Percentiles rank a stretch among this genome's conserved stretches.
These are phyloP conservation scores for Seriola dumerili DNA, from an alignment of 2,113 vertebrate genomes.

Conservation along the genomic window DNA sequence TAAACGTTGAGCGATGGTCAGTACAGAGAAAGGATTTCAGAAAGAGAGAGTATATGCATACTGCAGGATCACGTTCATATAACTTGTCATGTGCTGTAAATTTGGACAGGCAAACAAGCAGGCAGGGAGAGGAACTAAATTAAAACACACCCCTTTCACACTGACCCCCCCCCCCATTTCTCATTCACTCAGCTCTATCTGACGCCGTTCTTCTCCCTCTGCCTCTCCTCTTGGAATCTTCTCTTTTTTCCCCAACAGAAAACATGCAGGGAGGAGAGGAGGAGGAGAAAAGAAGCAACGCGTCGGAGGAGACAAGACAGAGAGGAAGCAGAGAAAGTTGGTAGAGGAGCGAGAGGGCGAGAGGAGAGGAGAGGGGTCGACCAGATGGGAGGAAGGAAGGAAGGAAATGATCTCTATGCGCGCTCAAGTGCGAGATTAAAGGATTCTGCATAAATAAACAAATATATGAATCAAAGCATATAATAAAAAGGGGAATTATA, in stretches of 20 bases:
- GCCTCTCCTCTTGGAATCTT: conserved; percentile 30
- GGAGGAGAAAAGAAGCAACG: conserved; percentile 60
- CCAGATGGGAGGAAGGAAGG: conserved; percentile 69
- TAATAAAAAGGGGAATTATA: conserved; percentile 7
- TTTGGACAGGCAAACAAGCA: not conserved
- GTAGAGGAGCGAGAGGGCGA: conserved; percentile 46
- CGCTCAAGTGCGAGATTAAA: conserved; percentile 61
- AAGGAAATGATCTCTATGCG: conserved; percentile 54
- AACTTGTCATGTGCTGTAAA: not conserved
- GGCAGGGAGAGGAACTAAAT: conserved; percentile 41
- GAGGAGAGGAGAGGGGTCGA: conserved; percentile 35
- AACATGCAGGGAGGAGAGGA: conserved; percentile 73
- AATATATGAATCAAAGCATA: conserved; percentile 50
- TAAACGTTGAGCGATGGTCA: not conserved
- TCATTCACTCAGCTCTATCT: conserved; percentile 58
- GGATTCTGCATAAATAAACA: conserved; percentile 58
- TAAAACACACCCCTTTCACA: conserved; percentile 65
- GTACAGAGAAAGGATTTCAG: not conserved
- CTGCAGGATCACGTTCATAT: not conserved
- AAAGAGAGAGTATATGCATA: not conserved
- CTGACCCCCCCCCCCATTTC: conserved; percentile 5
- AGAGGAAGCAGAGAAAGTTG: conserved; percentile 76
- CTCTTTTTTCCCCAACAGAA: conserved; percentile 43
- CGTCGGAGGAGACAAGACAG: conserved; percentile 60
- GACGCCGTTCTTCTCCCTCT: conserved; percentile 31